Evolutionary conservation across 1,140 invertebrate species (phyloP), one percentile per base, ranked within the genome.

Genomic region (Melanaphis sacchari): DNA sequence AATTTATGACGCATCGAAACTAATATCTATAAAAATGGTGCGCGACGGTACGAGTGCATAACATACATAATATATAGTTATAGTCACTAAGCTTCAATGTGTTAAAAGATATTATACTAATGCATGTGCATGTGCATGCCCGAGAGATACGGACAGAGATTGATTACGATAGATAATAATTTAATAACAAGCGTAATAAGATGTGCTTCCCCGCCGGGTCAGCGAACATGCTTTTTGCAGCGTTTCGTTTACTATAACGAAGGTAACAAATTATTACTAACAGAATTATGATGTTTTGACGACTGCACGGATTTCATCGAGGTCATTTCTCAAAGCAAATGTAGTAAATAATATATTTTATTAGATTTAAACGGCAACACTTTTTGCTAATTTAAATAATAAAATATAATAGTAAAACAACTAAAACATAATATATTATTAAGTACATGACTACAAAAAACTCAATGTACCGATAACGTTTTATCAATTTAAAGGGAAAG

Each of bases 1-100:
- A 85, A 93, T 84, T 84, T 52, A 93, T 85, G 41, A 84, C 49
- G 26, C 43, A 88, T 87, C 11, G 59, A 76, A n/a, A 87, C 41
- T 87, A 40, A 84, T 84, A 84, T 40, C 38, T 40, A 87, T 87
- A 87, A 46, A 88, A 88, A 88, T n/a, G 43, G 85, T 41, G 36
- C 9, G 38, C 38, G 59, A 11, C 38, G 22, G 82, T 87, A n/a
- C 26, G 41, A 46, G 84, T 87, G 84, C 84, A 87, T 43, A 85
- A 82, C 38, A 76, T 76, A 76, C 36, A 82, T 82, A 54, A 0
- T 54, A 38, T 82, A 41, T 85, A 43, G 26, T 31, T 26, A 26
- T 26, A 46, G 85, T 49, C 49, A n/a, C 43, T n/a, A 46, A 5
- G 85, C 8, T n/a, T 84, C 82, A 41, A 18, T 2, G 82, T 26